Conservation (phyloP, 2,797 vertebrate genomes). For the Sebastes iracundus region DNA sequence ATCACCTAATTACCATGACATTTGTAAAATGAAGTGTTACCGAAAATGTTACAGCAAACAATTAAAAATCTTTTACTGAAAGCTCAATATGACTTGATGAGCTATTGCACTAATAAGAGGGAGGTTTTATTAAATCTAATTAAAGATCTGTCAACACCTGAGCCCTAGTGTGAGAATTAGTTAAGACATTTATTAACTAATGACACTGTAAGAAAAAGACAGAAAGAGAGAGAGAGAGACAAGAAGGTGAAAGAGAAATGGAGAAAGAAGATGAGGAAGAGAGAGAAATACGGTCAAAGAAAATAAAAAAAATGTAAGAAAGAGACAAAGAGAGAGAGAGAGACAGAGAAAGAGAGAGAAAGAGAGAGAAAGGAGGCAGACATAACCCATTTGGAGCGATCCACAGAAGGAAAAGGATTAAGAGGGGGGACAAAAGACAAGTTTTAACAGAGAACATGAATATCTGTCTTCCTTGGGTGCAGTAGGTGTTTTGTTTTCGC, state of each 20-base stretch:
- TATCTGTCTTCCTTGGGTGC: slow-evolving; percentile 58
- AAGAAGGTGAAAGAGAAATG: slow-evolving; percentile 20
- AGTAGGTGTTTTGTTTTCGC: slow-evolving; percentile 34
- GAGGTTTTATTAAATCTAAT: not conserved
- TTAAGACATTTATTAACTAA: slow-evolving; percentile 52
- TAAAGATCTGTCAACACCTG: slow-evolving; percentile 17
- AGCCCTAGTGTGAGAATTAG: slow-evolving; percentile 29
- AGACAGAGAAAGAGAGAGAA: slow-evolving; percentile 12
- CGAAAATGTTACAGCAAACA: not conserved
- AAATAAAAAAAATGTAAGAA: slow-evolving; percentile 11
- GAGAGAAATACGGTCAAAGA: slow-evolving; percentile 27
- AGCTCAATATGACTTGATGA: not conserved
- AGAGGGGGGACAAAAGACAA: slow-evolving; percentile 56
- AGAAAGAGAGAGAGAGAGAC: slow-evolving; percentile 21
- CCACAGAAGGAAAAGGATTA: slow-evolving; percentile 57
- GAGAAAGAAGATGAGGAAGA: slow-evolving; percentile 14
- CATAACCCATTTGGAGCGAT: slow-evolving; percentile 54
- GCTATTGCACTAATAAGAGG: not conserved
- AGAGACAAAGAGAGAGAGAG: slow-evolving; percentile 14
- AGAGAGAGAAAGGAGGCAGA: slow-evolving; percentile 42
- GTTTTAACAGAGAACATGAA: slow-evolving; percentile 68
- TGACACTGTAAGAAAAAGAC: slow-evolving; percentile 52
- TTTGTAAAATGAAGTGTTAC: no score
- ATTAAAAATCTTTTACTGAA: not conserved
- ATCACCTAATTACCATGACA: no score